Evolutionary conservation across 2,113 vertebrate genomes (phyloP), one percentile per base, ranked within the genome.

Genomic region (Myrmecophaga tridactyla): DNA sequence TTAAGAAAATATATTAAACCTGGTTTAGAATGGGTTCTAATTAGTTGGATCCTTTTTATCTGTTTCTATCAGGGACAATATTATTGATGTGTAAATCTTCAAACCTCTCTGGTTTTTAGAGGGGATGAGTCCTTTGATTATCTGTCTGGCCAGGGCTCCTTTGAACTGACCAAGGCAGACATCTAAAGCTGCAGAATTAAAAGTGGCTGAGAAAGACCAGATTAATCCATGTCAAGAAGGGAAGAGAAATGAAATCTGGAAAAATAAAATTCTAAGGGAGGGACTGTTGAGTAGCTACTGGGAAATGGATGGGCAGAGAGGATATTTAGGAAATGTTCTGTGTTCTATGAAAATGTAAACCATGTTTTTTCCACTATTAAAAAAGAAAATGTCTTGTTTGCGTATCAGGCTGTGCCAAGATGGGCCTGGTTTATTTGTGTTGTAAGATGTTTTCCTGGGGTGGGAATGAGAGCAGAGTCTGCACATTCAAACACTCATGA

Each of bases 151-250:
- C 17, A 0, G 34, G n/a, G 20, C 23, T 76, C n/a, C 34, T 65
- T 63, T 48, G 14, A 83, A 41, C 41, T 39, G 67, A 73, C 4
- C 31, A 43, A 21, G 9, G 11, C 39, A 65, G 86, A 78, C 17
- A 4, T 36, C 5, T n/a, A n/a, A 78, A 78, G 7, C 25, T 36
- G 13, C 21, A 80, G 6, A 70, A 12, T 5, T 80, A 51, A 60
- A 65, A 80, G 23, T 27, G 53, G 25, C 43, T 34, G 63, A 56
- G 34, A 69, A 67, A 93, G 67, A 73, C 60, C 75, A 87, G 58
- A 72, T 69, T 62, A 82, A 86, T 69, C 41, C 6, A 15, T n/a
- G 41, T 69, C 34, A 75, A 10, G 60, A 62, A 89, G n/a, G 25
- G 60, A 0, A 72, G 23, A 70, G 13, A 43, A 60, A 58, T 62